phyloP scores from a whole-genome alignment of 37 sponge, comb jelly and placozoan species.

The Hexactinellida sp. region DNA sequence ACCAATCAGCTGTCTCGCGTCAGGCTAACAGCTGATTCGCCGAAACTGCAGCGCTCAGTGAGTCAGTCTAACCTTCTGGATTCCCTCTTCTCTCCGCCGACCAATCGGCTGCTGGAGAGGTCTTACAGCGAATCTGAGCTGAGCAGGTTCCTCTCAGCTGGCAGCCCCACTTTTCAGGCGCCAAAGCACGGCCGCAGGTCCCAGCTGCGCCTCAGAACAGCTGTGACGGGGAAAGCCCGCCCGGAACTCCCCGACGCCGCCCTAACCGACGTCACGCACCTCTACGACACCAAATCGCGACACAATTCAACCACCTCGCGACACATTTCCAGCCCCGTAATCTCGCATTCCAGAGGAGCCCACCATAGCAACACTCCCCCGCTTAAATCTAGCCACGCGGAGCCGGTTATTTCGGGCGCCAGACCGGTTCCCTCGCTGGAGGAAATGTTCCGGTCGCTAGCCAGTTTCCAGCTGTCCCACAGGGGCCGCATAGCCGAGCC shows the following conservation, averaged over 20 bases:
- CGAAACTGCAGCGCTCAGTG: neutral
- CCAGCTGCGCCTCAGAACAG: neutral
- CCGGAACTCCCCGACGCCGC: neutral
- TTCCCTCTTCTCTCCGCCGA: neutral
- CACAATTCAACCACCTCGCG: too few species aligned
- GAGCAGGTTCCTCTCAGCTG: neutral
- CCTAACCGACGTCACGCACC: neutral
- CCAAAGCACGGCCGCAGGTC: neutral
- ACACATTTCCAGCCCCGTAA: neutral
- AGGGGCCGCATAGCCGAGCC: neutral
- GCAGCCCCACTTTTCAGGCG: neutral
- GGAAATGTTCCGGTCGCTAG: neutral
- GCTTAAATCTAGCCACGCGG: neutral
- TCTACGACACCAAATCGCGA: neutral
- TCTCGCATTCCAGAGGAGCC: neutral
- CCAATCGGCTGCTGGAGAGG: neutral
- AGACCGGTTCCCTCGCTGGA: neutral
- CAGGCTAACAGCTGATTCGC: neutral
- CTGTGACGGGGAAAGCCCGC: slow-evolving; percentile 7
- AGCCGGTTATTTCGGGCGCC: neutral
- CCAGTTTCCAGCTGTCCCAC: neutral
- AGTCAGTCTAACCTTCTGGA: neutral
- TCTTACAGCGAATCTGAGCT: neutral
- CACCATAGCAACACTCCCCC: neutral
- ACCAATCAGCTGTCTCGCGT: neutral